A percentile compares a stretch with the other conserved stretches of the same genome.
These are phyloP conservation scores for Etheostoma spectabile DNA, from an alignment of 2,113 vertebrate species.

Conservation along the genomic window DNA sequence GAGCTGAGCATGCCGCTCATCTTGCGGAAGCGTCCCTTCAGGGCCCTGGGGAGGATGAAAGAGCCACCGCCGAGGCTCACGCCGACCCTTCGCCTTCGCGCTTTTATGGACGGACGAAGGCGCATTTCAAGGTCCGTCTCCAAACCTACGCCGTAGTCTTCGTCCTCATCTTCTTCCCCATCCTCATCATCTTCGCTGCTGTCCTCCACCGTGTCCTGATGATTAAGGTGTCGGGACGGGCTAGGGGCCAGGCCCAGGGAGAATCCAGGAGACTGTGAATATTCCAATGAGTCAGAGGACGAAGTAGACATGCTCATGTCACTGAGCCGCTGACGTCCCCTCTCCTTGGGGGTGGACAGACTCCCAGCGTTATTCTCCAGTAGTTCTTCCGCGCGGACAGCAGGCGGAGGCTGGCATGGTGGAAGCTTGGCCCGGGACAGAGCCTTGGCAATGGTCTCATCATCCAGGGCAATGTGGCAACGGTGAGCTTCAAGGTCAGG, in stretches of 20 bases:
- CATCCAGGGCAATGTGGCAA: slow-evolving; percentile 82
- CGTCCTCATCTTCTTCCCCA: slow-evolving; percentile 88
- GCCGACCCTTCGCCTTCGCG: slow-evolving; percentile 83
- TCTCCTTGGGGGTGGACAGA: slow-evolving; percentile 53
- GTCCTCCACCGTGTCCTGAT: slow-evolving; percentile 82
- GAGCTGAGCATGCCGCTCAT: slow-evolving; percentile 93
- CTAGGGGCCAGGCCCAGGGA: slow-evolving; percentile 83
- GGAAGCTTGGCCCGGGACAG: slow-evolving; percentile 81
- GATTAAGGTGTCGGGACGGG: slow-evolving; percentile 79
- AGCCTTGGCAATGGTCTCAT: slow-evolving; percentile 80
- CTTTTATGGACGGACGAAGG: slow-evolving; percentile 86
- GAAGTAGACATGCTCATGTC: slow-evolving; percentile 96
- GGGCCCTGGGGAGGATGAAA: slow-evolving; percentile 89
- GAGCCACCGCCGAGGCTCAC: slow-evolving; percentile 78
- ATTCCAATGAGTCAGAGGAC: slow-evolving; percentile 93
- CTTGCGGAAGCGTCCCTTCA: slow-evolving; percentile 93
- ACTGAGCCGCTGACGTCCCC: slow-evolving; percentile 89
- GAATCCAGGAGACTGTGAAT: slow-evolving; percentile 87
- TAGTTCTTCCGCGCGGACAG: slow-evolving; percentile 32
- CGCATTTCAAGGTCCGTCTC: slow-evolving; percentile 92
- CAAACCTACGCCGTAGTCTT: slow-evolving; percentile 90
- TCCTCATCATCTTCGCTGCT: slow-evolving; percentile 90
- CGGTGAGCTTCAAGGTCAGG: slow-evolving; percentile 83
- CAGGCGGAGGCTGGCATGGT: slow-evolving; percentile 43
- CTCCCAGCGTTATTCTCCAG: slow-evolving; percentile 12